Conservation (phyloP, 2,113 vertebrate genomes). For the Phodopus roborovskii region DNA sequence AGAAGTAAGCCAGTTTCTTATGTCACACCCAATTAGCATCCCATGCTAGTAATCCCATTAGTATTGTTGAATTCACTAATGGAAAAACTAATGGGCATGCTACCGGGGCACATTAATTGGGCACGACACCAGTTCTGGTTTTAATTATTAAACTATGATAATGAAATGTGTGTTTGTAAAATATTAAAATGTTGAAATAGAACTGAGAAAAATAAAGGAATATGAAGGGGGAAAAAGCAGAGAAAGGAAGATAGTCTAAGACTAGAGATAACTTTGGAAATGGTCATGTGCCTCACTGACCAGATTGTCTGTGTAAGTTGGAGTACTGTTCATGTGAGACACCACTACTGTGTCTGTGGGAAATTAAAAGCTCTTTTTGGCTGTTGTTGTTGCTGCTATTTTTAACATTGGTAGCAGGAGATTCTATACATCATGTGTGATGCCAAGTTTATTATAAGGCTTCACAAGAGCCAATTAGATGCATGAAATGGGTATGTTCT, state of each 20-base stretch:
- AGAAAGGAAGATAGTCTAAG: constrained; percentile 32
- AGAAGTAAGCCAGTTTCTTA: constrained; percentile 98
- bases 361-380: constrained; percentile 34
- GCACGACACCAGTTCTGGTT: constrained; percentile 98
- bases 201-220: constrained; percentile 86
- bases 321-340: constrained; percentile 37
- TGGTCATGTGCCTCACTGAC: background rate
- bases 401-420: background rate
- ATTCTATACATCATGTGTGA: background rate
- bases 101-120: constrained; percentile 98
- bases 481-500: background rate
- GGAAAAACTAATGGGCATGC: constrained; percentile 99
- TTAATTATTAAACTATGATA: constrained; percentile 99
- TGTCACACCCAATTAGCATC: constrained; percentile 99
- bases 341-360: background rate
- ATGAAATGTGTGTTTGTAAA: constrained; percentile 97
- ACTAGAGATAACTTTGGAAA: background rate
- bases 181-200: constrained; percentile 91
- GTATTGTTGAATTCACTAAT: constrained; percentile 99
- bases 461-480: constrained; percentile 52
- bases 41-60: constrained; percentile 99
- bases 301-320: background rate
- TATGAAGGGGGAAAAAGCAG: constrained; percentile 51
- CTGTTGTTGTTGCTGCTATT: background rate
- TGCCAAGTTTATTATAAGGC: constrained; percentile 35